phyloP scores from a whole-genome alignment of 1,140 invertebrate species.

The Diprion similis region DNA sequence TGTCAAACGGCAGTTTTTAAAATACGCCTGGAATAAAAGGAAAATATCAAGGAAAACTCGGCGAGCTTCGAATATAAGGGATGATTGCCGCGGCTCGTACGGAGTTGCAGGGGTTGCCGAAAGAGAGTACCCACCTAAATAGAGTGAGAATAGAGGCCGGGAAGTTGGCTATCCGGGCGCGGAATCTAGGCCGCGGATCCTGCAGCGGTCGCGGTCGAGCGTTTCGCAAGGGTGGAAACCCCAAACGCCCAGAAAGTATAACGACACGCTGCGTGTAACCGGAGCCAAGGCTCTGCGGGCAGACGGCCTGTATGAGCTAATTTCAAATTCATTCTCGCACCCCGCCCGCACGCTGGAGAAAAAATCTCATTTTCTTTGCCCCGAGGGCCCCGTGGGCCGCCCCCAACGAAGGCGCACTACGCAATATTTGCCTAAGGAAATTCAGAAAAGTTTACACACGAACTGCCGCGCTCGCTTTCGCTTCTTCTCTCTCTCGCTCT shows the following conservation, averaged over 20 bases:
- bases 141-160: slow-evolving; percentile 14
- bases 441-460: slow-evolving; percentile 60
- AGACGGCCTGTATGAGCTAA: slow-evolving; percentile 51
- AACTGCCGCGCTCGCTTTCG: slow-evolving; percentile 17
- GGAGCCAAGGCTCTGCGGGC: slow-evolving; percentile 43
- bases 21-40: slow-evolving; percentile 43
- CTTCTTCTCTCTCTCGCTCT: slow-evolving; percentile 24
- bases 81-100: slow-evolving; percentile 40
- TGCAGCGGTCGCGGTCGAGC: too few relatives aligned
- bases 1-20: slow-evolving; percentile 51
- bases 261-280: slow-evolving; percentile 12
- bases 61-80: slow-evolving; percentile 37
- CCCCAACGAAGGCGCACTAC: slow-evolving; percentile 24
- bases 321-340: slow-evolving; percentile 56
- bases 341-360: slow-evolving; percentile 42
- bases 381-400: slow-evolving; percentile 38
- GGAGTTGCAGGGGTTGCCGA: not conserved
- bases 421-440: slow-evolving; percentile 61
- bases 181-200: too few relatives aligned
- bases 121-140: slow-evolving; percentile 13
- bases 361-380: slow-evolving; percentile 61
- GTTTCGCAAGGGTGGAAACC: too few relatives aligned
- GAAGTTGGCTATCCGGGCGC: not conserved
- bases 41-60: slow-evolving; percentile 49
- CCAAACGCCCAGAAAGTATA: too few relatives aligned